phyloP scores from a whole-genome alignment of 2,113 vertebrate species.

The Malaclemys terrapin region DNA sequence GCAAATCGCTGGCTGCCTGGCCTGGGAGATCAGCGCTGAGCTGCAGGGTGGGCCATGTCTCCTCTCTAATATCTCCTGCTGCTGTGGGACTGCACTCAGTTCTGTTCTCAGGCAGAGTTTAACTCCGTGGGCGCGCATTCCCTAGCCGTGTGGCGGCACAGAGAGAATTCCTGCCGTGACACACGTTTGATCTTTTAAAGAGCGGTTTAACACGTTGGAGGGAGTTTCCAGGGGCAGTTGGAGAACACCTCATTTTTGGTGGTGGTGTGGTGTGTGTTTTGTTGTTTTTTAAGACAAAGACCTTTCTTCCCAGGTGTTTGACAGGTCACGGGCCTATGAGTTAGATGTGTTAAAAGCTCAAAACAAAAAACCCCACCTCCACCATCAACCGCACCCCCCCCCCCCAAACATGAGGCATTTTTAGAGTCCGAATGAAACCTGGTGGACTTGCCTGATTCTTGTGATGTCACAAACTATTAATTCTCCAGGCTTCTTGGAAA shows the following conservation, averaged over 20 bases:
- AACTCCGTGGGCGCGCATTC: neutral
- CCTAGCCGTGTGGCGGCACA: neutral
- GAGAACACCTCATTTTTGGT: neutral
- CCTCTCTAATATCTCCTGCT: neutral
- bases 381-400: too few relatives aligned
- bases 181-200: neutral
- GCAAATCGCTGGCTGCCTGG: rapidly evolving
- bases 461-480: neutral
- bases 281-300: neutral
- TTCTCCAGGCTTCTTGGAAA: neutral
- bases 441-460: neutral
- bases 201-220: neutral
- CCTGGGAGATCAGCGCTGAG: neutral
- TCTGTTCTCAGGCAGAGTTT: neutral
- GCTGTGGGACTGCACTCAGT: neutral
- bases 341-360: neutral
- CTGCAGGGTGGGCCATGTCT: neutral
- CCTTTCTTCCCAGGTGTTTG: neutral
- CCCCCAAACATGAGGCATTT: neutral
- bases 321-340: neutral
- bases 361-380: neutral
- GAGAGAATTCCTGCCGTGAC: neutral
- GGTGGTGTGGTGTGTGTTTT: too few relatives aligned
- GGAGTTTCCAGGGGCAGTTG: neutral
- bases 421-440: neutral